phyloP scores from a whole-genome alignment of 2,888 invertebrate species.

The Standfussiana lucernea region DNA sequence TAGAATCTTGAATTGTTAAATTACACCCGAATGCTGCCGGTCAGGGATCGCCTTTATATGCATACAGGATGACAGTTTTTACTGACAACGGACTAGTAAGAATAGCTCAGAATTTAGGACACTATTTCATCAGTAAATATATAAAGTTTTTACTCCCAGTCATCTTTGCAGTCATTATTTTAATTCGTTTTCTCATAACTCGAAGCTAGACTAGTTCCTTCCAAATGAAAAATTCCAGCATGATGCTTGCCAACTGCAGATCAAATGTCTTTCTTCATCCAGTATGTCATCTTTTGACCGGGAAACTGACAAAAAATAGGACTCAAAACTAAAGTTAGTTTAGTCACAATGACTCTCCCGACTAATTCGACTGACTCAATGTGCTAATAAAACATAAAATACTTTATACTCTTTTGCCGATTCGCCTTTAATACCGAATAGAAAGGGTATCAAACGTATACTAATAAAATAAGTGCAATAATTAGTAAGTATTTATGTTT shows the following conservation, averaged over 20 bases:
- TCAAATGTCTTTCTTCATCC: neutral
- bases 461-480: slow-evolving; percentile 62
- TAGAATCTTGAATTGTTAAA: neutral
- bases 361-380: slow-evolving; percentile 49
- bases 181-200: neutral
- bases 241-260: neutral
- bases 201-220: neutral
- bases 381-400: slow-evolving; percentile 51
- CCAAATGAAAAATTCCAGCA: neutral
- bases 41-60: neutral
- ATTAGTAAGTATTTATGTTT: slow-evolving; percentile 50
- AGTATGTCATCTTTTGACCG: neutral
- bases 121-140: neutral
- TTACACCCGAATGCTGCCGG: neutral
- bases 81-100: neutral
- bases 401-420: slow-evolving; percentile 83
- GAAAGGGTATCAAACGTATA: slow-evolving; percentile 80
- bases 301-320: neutral
- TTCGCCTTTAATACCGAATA: slow-evolving; percentile 75
- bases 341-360: slow-evolving; percentile 27
- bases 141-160: neutral
- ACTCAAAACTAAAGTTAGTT: slow-evolving; percentile 2
- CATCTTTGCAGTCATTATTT: neutral
- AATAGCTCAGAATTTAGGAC: neutral
- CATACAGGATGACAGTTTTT: neutral